These are phyloP conservation scores for Bos javanicus DNA, from an alignment of 2,113 vertebrate species.

Conservation along the genomic window DNA sequence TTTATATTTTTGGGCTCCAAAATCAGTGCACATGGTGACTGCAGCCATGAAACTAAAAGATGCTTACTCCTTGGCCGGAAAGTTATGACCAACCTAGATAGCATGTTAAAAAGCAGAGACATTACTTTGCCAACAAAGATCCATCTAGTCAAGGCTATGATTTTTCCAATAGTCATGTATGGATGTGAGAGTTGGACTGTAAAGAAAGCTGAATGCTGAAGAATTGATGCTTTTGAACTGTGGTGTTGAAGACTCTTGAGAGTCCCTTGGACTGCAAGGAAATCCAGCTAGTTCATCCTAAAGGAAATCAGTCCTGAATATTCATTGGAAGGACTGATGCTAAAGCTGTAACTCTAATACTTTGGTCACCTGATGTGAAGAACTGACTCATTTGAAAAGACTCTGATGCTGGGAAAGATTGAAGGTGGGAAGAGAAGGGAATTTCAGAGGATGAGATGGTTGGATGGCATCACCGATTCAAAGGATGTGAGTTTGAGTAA, in stretches of 20 bases:
- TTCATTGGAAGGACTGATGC: not conserved
- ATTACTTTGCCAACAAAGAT: not conserved
- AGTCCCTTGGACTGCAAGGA: not conserved
- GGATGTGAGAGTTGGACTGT: not conserved
- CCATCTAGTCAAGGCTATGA: not conserved
- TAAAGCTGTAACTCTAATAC: not conserved
- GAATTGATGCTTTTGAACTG: not conserved
- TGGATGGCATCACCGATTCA: not conserved
- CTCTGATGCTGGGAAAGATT: not conserved
- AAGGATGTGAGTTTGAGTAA: not conserved
- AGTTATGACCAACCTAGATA: not conserved
- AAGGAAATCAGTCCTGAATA: not conserved
- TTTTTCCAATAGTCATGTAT: not conserved
- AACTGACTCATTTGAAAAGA: not conserved
- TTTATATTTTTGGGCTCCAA: not conserved
- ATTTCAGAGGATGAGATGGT: not conserved
- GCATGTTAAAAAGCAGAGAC: not conserved
- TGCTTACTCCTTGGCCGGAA: not conserved
- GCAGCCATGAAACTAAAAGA: not conserved
- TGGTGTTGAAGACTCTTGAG: not conserved
- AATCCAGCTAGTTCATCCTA: not conserved
- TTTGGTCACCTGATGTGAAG: not conserved
- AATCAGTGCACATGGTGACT: not conserved
- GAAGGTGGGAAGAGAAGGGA: not conserved
- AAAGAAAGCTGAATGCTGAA: not conserved